Evolutionary conservation across 2,113 vertebrate species (phyloP), one percentile per base, ranked within the genome.

Genomic region (Pipa parva): DNA sequence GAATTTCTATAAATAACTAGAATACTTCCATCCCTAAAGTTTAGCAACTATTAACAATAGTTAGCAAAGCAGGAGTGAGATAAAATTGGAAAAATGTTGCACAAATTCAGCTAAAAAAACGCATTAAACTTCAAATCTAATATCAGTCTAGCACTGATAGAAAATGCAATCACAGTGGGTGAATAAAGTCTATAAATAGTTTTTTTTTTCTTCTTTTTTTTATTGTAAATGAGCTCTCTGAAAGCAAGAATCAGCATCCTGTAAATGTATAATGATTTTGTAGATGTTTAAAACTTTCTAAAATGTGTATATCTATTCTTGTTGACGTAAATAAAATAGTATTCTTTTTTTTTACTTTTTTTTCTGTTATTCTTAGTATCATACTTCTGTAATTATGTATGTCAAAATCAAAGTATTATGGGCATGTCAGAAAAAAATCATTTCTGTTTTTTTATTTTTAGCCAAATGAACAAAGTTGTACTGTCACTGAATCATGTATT

Each of bases 401-500:
- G 77, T 77, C 45, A 71, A 76, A 81, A 76, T 78, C 72, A 70
- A 84, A 78, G 58, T 82, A 77, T 79, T 80, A 67, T 75, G 82
- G 77, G 73, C 80, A 85, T 33, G 20, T 67, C 29, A 76, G 60
- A 73, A 75, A 48, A 73, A 74, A 60, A 68, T 71, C 70, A 45
- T 72, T 73, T 54, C 64, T 82, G 82, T 33, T 63, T 67, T 66
- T 72, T 36, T 72, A 72, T 56, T 71, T 82, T 83, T 37, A 81
- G 82, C 81, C 76, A 86, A 84, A 81, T 80, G 77, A 85, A 78
- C 77, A 80, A 80, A 82, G 49, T 75, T 79, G 24, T 73, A 82
- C 73, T 75, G 80, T 70, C 75, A 78, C 59, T 71, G 71, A 87
- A 82, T 85, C 71, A 83, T 74, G 72, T 75, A 68, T 73, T 75